phyloP scores from a whole-genome alignment of 2,113 vertebrate genomes.

The Fulica atra region DNA sequence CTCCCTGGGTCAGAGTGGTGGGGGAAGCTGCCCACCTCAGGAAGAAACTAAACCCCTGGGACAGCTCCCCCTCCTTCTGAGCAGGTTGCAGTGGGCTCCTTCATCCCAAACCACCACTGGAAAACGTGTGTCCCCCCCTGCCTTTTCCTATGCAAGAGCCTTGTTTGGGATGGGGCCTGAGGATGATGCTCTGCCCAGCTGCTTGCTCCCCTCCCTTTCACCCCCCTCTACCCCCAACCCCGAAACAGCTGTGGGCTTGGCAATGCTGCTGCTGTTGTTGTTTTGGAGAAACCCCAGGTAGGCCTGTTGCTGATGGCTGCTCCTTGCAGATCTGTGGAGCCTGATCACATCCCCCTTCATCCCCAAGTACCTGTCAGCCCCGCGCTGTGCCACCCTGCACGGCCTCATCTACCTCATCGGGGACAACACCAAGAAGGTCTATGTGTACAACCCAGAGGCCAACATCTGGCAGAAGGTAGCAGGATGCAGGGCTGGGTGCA shows the following conservation, averaged over 20 bases:
- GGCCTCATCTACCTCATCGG: slow-evolving; percentile 91
- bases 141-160: not conserved
- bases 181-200: not conserved
- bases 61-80: not conserved
- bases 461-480: slow-evolving; percentile 97
- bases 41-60: not conserved
- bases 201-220: not conserved
- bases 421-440: slow-evolving; percentile 97
- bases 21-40: not conserved
- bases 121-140: accelerated
- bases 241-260: not conserved
- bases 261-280: not conserved
- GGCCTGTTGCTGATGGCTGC: not conserved
- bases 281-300: not conserved
- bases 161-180: accelerated
- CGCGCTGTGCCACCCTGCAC: slow-evolving; percentile 83
- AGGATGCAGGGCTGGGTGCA: accelerated
- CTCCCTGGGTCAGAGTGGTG: not conserved
- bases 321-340: slow-evolving; percentile 86
- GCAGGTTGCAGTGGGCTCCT: not conserved
- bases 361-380: slow-evolving; percentile 95
- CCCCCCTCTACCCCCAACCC: no score
- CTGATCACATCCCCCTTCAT: slow-evolving; percentile 92
- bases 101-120: not conserved
- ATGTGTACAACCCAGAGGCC: slow-evolving; percentile 86